These are phyloP conservation scores for Accipiter cooperii DNA, from an alignment of 2,113 vertebrate genomes.

Conservation along the genomic window DNA sequence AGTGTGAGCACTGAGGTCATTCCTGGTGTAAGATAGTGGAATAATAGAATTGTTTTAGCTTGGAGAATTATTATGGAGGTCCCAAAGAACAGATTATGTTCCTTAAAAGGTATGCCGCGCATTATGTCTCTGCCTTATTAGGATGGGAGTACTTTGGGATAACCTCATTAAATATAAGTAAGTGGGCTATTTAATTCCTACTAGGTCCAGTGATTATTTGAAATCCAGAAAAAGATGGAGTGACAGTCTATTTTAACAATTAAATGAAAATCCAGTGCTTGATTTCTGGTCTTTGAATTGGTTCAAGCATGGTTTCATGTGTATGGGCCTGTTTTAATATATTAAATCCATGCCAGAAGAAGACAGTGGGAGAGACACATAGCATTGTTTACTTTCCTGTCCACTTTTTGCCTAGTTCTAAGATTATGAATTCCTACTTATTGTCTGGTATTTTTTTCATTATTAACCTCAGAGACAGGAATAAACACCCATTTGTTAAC, in stretches of 20 bases:
- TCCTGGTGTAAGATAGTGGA: background rate
- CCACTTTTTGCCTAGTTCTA: background rate
- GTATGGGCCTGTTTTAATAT: background rate
- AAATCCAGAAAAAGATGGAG: background rate
- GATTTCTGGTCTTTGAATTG: background rate
- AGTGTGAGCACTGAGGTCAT: background rate
- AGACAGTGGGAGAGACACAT: background rate
- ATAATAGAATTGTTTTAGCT: background rate
- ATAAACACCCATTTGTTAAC: background rate
- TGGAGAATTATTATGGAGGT: background rate
- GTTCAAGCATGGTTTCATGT: background rate
- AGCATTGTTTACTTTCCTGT: rapidly evolving
- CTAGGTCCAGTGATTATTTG: background rate
- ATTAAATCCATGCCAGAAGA: background rate
- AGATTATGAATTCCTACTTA: background rate
- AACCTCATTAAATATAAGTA: rapidly evolving
- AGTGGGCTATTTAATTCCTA: background rate
- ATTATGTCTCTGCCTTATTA: background rate
- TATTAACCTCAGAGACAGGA: background rate
- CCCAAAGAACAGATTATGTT: background rate
- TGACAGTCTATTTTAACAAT: background rate
- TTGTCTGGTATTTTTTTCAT: background rate
- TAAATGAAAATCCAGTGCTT: background rate
- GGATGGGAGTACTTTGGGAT: background rate
- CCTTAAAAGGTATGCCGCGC: background rate